A percentile compares a stretch with the other conserved stretches of the same genome.
Evolutionary conservation across 2,113 vertebrate species (phyloP).

Genomic region (Stegostoma tigrinum): DNA sequence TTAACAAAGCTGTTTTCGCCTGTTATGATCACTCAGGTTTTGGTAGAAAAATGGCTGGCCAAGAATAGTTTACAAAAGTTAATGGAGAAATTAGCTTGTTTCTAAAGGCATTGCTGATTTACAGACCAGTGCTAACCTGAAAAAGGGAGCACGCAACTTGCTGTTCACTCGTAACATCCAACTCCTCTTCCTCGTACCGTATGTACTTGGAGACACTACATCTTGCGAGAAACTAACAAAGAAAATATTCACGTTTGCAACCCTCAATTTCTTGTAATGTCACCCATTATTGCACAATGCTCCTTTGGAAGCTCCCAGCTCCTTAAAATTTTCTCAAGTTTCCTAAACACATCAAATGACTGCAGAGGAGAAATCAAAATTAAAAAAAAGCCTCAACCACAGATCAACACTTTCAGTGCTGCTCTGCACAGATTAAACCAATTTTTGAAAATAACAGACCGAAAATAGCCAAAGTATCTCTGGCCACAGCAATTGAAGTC

Average conservation of each 20-base stretch:
- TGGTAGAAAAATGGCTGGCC: neutral
- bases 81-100: neutral
- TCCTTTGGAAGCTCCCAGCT: neutral
- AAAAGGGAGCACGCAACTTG: neutral
- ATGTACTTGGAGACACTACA: neutral
- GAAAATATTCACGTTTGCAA: neutral
- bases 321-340: neutral
- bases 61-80: neutral
- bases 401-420: neutral
- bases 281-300: neutral
- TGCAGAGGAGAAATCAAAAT: neutral
- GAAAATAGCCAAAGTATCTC: neutral
- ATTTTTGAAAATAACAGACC: neutral
- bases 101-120: neutral
- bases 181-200: no score
- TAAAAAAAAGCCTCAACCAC: neutral
- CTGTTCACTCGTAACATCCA: neutral
- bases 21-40: neutral
- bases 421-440: neutral
- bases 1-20: neutral
- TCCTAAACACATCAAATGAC: neutral
- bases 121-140: neutral
- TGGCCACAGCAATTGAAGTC: neutral
- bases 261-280: neutral
- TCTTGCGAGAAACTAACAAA: neutral